These are phyloP conservation scores for Gulo gulo DNA, from an alignment of 2,113 vertebrate species.

Conservation along the genomic window DNA sequence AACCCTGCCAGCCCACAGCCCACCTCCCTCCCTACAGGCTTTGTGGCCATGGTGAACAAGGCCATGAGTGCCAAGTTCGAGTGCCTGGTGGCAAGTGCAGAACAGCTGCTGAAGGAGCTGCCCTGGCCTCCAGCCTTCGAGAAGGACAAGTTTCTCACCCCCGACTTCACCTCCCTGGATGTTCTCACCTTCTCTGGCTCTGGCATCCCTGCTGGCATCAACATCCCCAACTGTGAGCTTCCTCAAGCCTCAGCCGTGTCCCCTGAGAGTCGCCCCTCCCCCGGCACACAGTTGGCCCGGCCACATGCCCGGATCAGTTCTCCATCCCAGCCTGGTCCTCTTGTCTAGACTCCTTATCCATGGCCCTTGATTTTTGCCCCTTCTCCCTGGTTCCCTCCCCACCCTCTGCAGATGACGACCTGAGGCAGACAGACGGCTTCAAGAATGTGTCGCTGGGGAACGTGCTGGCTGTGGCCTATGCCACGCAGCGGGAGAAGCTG, in stretches of 20 bases:
- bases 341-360: background rate
- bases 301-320: accelerated
- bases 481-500: constrained; percentile 90
- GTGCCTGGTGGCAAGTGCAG: constrained; percentile 88
- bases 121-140: constrained; percentile 92
- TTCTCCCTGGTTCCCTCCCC: background rate
- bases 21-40: constrained; percentile 80
- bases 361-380: background rate
- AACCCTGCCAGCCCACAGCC: background rate
- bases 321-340: background rate
- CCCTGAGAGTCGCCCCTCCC: accelerated
- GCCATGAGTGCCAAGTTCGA: constrained; percentile 93
- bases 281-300: background rate
- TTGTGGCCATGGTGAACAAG: constrained; percentile 94
- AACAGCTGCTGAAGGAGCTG: constrained; percentile 89
- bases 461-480: constrained; percentile 89
- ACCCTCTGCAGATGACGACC: constrained; percentile 88
- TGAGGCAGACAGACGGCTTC: constrained; percentile 93
- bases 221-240: constrained; percentile 93
- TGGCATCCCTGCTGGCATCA: constrained; percentile 94
- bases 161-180: constrained; percentile 94
- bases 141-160: constrained; percentile 93
- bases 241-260: accelerated
- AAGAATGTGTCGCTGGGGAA: constrained; percentile 95
- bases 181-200: constrained; percentile 94